Conservation (phyloP, 1,140 invertebrate species). For the Cydia amplana region DNA sequence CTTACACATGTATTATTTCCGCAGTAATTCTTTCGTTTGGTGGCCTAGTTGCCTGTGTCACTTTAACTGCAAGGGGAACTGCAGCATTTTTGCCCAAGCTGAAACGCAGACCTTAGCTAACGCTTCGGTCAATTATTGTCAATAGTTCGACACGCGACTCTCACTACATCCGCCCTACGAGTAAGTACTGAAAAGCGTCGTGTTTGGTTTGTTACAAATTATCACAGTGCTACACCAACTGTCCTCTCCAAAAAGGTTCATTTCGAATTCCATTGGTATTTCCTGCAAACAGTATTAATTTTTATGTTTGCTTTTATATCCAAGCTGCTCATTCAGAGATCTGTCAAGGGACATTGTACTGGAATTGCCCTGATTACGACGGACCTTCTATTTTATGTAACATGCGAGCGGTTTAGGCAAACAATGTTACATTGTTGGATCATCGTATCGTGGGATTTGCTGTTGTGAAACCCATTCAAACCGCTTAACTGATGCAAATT, state of each 20-base stretch:
- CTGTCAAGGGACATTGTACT: conserved; percentile 35
- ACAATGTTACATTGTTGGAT: conserved; percentile 21
- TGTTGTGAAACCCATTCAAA: conserved; percentile 35
- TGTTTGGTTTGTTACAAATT: background rate
- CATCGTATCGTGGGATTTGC: conserved; percentile 36
- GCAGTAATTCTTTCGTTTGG: too few relatives aligned
- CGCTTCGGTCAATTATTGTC: too few relatives aligned
- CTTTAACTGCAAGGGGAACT: too few relatives aligned
- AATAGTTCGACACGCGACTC: too few relatives aligned
- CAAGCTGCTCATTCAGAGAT: conserved; percentile 40
- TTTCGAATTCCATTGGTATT: conserved; percentile 14
- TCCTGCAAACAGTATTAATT: conserved; percentile 32
- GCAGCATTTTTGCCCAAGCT: too few relatives aligned
- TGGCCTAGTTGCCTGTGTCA: too few relatives aligned
- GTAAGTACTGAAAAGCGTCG: background rate
- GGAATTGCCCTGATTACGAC: conserved; percentile 34
- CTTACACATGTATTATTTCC: too few relatives aligned
- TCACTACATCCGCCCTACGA: too few relatives aligned
- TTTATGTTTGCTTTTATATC: conserved; percentile 40
- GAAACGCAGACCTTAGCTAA: too few relatives aligned
- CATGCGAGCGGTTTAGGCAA: conserved; percentile 33
- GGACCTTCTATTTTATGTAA: conserved; percentile 38
- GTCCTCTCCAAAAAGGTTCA: background rate
- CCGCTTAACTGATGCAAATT: conserved; percentile 42
- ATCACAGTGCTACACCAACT: background rate